phyloP scores from a whole-genome alignment of 2,888 invertebrate species.

The Agrochola lychnidis region DNA sequence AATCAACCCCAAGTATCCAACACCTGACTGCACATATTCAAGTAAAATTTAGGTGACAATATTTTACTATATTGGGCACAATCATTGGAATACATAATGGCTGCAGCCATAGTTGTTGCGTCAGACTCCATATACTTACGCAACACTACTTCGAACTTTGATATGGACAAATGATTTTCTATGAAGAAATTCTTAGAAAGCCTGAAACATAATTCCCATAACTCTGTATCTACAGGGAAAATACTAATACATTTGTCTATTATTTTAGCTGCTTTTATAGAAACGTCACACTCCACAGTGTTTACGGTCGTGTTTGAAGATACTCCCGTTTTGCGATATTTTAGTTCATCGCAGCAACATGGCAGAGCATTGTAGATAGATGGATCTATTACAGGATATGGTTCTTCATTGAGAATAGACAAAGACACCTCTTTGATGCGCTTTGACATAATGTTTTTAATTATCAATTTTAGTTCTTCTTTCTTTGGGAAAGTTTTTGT shows the following conservation, averaged over 20 bases:
- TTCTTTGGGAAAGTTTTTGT: constrained; percentile 67
- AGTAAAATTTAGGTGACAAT: constrained; percentile 85
- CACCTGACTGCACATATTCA: constrained; percentile 87
- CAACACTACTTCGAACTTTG: constrained; percentile 89
- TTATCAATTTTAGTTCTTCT: constrained; percentile 79
- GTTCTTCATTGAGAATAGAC: constrained; percentile 82
- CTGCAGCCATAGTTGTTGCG: constrained; percentile 85
- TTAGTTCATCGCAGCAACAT: constrained; percentile 84
- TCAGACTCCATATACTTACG: constrained; percentile 89
- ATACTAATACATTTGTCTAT: constrained; percentile 85
- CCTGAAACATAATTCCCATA: constrained; percentile 86
- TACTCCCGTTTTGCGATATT: constrained; percentile 71
- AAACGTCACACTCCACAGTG: constrained; percentile 71
- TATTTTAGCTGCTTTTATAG: constrained; percentile 79
- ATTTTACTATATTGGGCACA: constrained; percentile 86
- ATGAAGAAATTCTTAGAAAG: constrained; percentile 84
- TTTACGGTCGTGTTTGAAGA: constrained; percentile 59
- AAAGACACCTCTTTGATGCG: constrained; percentile 85
- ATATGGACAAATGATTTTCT: constrained; percentile 83
- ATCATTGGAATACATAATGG: constrained; percentile 87
- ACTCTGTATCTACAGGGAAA: constrained; percentile 81
- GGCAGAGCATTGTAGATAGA: constrained; percentile 76
- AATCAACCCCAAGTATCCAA: constrained; percentile 86
- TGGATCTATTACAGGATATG: constrained; percentile 78
- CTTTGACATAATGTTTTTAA: constrained; percentile 82